These are phyloP conservation scores for Euzophera pinguis DNA, from an alignment of 2,888 invertebrate species.

Conservation along the genomic window DNA sequence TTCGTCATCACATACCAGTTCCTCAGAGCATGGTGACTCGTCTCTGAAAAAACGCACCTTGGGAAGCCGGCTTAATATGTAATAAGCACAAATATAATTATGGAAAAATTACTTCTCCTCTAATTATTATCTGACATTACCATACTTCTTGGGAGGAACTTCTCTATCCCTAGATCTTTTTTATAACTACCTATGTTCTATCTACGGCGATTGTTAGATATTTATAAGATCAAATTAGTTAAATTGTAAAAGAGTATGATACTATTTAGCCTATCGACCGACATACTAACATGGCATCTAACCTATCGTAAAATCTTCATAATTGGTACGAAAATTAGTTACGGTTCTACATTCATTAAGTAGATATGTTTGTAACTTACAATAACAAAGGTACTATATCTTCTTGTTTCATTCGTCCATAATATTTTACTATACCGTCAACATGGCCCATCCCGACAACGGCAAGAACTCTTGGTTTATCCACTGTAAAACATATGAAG, in stretches of 20 bases:
- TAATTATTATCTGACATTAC: no score
- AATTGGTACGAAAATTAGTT: background rate
- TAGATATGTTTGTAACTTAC: slow-evolving; percentile 41
- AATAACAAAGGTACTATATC: slow-evolving; percentile 66
- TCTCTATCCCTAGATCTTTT: no score
- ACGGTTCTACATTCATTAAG: background rate
- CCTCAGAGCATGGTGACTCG: background rate
- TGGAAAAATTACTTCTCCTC: background rate
- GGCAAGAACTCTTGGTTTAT: slow-evolving; percentile 89
- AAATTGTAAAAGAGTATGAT: no score
- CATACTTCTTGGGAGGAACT: no score
- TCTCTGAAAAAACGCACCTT: slow-evolving; percentile 8
- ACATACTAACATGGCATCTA: no score
- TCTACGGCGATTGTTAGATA: no score
- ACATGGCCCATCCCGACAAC: slow-evolving; percentile 99
- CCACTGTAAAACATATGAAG: slow-evolving; percentile 33
- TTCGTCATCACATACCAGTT: background rate
- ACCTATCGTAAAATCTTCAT: no score
- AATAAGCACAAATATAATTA: background rate
- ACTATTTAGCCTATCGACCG: no score
- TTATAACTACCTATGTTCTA: no score
- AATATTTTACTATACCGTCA: slow-evolving; percentile 86
- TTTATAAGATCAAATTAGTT: no score
- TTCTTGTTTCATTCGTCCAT: slow-evolving; percentile 64
- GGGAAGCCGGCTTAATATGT: slow-evolving; percentile 7